Conservation (phyloP, 2,113 vertebrate genomes). For the Calidris pugnax region DNA sequence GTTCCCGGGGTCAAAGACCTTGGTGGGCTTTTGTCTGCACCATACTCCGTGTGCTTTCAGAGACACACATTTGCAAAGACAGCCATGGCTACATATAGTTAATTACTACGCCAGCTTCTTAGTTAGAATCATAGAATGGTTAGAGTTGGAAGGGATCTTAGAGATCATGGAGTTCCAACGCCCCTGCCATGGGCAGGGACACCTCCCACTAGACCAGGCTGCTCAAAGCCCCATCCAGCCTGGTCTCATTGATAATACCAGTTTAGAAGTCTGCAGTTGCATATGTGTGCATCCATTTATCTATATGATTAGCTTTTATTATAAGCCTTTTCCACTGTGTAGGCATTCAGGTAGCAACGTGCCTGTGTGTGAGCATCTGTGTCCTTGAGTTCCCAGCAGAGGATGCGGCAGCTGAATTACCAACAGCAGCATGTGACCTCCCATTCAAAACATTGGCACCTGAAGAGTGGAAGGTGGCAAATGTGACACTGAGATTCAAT, state of each 20-base stretch:
- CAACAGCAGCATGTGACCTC: not conserved
- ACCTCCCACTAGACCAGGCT: too few species aligned
- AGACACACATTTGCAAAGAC: not conserved
- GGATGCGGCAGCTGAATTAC: not conserved
- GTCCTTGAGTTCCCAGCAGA: not conserved
- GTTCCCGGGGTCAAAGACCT: not conserved
- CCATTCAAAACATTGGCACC: not conserved
- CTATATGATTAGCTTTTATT: not conserved
- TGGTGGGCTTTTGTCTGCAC: not conserved
- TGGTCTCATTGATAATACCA: not conserved
- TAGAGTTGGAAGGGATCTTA: too few species aligned
- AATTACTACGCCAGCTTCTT: not conserved
- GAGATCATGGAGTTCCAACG: too few species aligned
- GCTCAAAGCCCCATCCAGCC: too few species aligned
- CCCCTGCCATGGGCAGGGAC: too few species aligned
- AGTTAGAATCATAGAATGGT: not conserved
- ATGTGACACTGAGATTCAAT: not conserved
- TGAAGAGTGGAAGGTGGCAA: not conserved
- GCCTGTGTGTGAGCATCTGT: not conserved
- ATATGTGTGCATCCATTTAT: not conserved
- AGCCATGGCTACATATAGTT: not conserved
- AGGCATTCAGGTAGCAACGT: not conserved
- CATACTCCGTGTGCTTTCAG: not conserved
- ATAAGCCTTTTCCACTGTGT: not conserved
- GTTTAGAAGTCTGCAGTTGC: not conserved